A percentile compares a stretch with the other conserved stretches of the same genome.
Evolutionary conservation across 2,113 vertebrate species (phyloP).

Genomic region (Cyprinodon variegatus): DNA sequence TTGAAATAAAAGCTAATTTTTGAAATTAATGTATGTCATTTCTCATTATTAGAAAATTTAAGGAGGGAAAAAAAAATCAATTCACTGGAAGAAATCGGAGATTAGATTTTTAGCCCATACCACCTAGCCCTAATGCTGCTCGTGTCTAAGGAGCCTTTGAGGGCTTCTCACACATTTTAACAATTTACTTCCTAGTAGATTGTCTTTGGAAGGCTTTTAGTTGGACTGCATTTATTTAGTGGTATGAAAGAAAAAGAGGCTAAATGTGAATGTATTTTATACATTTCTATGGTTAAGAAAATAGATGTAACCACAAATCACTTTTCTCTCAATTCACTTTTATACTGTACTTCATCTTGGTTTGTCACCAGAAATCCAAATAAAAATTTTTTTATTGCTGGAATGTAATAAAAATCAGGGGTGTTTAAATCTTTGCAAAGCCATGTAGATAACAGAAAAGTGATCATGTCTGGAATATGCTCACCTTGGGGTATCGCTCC

Average conservation of each 20-base stretch:
- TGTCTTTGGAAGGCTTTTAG: no score
- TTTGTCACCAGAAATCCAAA: not conserved
- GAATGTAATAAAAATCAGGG: not conserved
- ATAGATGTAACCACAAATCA: not conserved
- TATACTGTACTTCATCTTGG: not conserved
- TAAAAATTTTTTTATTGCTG: not conserved
- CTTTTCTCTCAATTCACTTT: not conserved
- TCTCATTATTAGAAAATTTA: no score
- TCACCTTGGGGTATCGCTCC: conserved; percentile 90
- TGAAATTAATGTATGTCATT: no score
- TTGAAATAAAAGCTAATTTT: no score
- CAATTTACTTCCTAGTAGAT: no score
- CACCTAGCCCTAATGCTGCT: no score
- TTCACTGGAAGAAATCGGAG: no score
- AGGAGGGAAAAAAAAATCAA: no score
- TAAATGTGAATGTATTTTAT: not conserved
- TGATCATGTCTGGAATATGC: conserved; percentile 1
- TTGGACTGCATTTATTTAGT: no score
- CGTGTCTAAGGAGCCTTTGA: no score
- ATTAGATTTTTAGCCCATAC: no score
- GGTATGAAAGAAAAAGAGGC: not conserved
- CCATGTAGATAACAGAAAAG: not conserved
- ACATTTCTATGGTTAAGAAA: not conserved
- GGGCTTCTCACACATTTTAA: no score
- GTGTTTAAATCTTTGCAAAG: not conserved